These are phyloP conservation scores for Crax fasciolata DNA, from an alignment of 2,797 vertebrate species.

Conservation along the genomic window DNA sequence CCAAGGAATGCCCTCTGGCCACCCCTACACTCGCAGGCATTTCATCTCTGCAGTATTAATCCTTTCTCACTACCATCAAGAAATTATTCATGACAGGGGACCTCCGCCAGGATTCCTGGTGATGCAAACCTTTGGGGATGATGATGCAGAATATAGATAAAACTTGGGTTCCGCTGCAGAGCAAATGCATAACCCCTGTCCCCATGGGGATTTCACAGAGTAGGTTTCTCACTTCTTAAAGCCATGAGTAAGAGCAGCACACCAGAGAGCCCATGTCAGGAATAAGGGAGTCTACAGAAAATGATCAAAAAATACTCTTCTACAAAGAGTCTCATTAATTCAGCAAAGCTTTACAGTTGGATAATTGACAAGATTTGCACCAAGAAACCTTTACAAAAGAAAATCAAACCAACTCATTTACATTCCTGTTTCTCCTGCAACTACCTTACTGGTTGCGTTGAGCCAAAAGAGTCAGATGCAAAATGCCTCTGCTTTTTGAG, in stretches of 20 bases:
- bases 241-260: not conserved
- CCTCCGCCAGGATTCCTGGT: not conserved
- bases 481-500: not conserved
- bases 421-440: slow-evolving; percentile 23
- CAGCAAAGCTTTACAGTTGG: slow-evolving; percentile 12
- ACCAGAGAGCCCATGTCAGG: not conserved
- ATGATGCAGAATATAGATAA: not conserved
- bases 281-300: not conserved
- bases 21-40: not conserved
- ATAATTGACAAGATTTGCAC: slow-evolving; percentile 50
- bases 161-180: not conserved
- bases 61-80: not conserved
- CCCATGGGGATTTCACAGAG: not conserved
- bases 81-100: not conserved
- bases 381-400: slow-evolving; percentile 45
- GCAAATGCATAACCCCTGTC: not conserved
- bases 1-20: not conserved
- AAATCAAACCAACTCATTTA: slow-evolving; percentile 43
- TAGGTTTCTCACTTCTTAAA: not conserved
- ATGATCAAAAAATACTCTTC: slow-evolving; percentile 25
- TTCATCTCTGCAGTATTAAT: not conserved
- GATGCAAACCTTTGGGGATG: not conserved
- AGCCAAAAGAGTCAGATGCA: not conserved
- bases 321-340: slow-evolving; percentile 37
- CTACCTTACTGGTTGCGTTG: not conserved